A percentile compares a stretch with the other conserved stretches of the same genome.
Conservation (phyloP, 2,113 vertebrate species). For the Alligator mississippiensis region DNA sequence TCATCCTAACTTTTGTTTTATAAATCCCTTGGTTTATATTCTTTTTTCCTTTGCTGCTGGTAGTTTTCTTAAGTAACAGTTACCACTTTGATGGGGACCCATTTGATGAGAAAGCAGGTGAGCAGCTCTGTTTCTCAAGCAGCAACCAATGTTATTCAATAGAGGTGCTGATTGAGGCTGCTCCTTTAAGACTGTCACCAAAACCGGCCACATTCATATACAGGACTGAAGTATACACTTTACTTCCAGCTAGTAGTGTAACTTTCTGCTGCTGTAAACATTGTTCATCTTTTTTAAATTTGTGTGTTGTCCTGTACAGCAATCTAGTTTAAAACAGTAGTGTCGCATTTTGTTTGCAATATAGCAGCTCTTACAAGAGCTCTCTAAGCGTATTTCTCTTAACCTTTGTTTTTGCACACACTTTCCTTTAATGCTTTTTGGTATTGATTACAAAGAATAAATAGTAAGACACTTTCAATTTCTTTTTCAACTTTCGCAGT, state of each 20-base stretch:
- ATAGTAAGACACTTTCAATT: background rate
- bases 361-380: background rate
- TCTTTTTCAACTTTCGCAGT: slow-evolving; percentile 77
- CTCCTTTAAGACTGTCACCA: slow-evolving; percentile 35
- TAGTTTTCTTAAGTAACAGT: background rate
- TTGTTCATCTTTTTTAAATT: background rate
- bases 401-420: background rate
- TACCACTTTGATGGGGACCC: background rate
- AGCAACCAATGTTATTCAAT: background rate
- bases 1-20: background rate
- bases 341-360: background rate
- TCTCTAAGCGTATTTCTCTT: background rate
- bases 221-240: background rate
- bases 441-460: background rate
- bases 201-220: background rate
- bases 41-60: background rate
- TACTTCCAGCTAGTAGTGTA: background rate
- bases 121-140: slow-evolving; percentile 9
- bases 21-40: background rate
- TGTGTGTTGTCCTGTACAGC: background rate
- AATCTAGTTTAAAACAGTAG: background rate
- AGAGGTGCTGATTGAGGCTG: slow-evolving; percentile 41
- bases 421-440: background rate
- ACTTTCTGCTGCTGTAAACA: background rate
- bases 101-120: background rate